Percentiles rank a stretch among this genome's conserved stretches.
phyloP scores from a whole-genome alignment of 1,140 invertebrate genomes.

The Drosophila mojavensis region DNA sequence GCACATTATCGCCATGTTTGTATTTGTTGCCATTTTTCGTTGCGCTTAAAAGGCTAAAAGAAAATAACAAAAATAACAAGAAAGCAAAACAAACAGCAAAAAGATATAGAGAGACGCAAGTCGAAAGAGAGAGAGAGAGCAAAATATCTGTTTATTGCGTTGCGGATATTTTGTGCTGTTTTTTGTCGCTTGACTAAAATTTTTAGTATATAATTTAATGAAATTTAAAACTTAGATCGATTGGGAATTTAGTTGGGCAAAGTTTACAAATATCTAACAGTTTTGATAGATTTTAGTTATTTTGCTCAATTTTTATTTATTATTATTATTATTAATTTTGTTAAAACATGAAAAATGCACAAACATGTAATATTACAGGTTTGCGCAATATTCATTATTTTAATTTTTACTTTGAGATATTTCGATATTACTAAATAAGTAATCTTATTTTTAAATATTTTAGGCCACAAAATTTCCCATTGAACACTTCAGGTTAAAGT shows the following conservation, averaged over 20 bases:
- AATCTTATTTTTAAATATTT: neutral
- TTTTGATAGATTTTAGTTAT: neutral
- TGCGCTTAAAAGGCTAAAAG: slow-evolving; percentile 38
- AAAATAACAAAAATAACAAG: slow-evolving; percentile 11
- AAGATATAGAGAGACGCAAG: neutral
- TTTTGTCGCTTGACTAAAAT: neutral
- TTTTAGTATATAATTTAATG: neutral
- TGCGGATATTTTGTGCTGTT: slow-evolving; percentile 1
- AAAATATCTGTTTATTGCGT: slow-evolving; percentile 49
- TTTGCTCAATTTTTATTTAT: neutral
- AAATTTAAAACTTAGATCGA: neutral
- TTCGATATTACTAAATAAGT: neutral
- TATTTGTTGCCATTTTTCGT: slow-evolving; percentile 76
- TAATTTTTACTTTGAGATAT: neutral
- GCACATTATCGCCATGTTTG: slow-evolving; percentile 76
- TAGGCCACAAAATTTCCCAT: neutral
- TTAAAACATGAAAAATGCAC: too few relatives aligned
- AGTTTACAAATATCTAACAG: neutral
- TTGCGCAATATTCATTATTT: neutral
- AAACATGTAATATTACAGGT: too few relatives aligned
- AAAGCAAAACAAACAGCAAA: slow-evolving; percentile 4
- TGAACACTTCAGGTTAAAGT: neutral
- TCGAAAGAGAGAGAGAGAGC: neutral
- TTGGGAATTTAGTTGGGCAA: neutral
- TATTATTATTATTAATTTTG: neutral